Evolutionary conservation across 1,140 invertebrate species (phyloP).

Genomic region (Coboldia fuscipes): DNA sequence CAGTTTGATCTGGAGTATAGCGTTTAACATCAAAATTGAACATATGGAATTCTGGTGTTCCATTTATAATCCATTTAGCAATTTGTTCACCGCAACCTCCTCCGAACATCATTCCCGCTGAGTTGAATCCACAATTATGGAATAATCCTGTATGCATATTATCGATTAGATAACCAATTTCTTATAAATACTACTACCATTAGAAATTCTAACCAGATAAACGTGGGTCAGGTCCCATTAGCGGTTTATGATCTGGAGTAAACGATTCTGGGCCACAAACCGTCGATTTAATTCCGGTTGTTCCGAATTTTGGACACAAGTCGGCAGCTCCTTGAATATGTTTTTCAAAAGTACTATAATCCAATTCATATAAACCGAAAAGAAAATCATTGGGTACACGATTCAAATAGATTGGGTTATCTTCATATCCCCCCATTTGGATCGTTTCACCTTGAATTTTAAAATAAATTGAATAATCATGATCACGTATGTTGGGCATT

Average conservation of each 20-base stretch:
- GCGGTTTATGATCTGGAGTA: slow-evolving; percentile 67
- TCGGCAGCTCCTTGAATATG: slow-evolving; percentile 51
- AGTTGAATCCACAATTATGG: slow-evolving; percentile 74
- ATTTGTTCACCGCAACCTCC: slow-evolving; percentile 67
- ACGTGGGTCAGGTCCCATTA: slow-evolving; percentile 30
- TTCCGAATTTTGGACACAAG: slow-evolving; percentile 46
- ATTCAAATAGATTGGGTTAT: slow-evolving; percentile 58
- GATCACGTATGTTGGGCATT: slow-evolving; percentile 63
- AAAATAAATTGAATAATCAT: slow-evolving; percentile 66
- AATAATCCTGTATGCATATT: too few relatives aligned
- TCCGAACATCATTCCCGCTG: slow-evolving; percentile 74
- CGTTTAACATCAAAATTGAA: slow-evolving; percentile 62
- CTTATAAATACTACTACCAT: too few relatives aligned
- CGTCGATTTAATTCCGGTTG: slow-evolving; percentile 61
- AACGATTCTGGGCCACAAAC: slow-evolving; percentile 73
- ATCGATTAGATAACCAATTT: too few relatives aligned
- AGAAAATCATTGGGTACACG: slow-evolving; percentile 55
- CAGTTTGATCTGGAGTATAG: slow-evolving; percentile 46
- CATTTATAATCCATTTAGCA: slow-evolving; percentile 62
- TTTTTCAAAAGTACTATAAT: slow-evolving; percentile 60
- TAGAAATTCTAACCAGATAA: too few relatives aligned
- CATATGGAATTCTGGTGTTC: slow-evolving; percentile 64
- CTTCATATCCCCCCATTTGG: slow-evolving; percentile 70
- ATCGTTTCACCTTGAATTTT: slow-evolving; percentile 62
- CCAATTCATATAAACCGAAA: slow-evolving; percentile 66